Conservation (phyloP, 2,888 invertebrate species). For the Eristalinus sepulchralis region DNA sequence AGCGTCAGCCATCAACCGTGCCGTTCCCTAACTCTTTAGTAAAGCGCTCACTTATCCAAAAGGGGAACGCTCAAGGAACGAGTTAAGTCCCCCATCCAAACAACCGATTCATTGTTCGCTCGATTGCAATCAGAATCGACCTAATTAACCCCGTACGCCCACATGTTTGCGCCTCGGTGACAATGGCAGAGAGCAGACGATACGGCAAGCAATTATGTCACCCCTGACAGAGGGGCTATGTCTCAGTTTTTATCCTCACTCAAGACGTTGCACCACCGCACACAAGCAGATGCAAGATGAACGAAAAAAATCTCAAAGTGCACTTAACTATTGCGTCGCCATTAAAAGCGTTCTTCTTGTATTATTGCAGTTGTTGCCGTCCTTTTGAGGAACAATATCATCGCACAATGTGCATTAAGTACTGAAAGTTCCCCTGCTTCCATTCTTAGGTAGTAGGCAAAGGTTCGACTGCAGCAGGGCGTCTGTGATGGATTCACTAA, state of each 20-base stretch:
- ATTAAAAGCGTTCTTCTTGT: conserved; percentile 50
- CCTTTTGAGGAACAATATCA: conserved; percentile 65
- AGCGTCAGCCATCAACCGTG: no score
- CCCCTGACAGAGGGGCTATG: background rate
- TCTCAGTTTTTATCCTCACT: conserved; percentile 52
- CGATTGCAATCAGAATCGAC: background rate
- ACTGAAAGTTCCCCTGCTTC: conserved; percentile 39
- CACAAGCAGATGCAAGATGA: background rate
- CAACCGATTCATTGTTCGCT: background rate
- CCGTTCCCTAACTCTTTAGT: no score
- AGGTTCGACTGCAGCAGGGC: conserved; percentile 1
- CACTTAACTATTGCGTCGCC: conserved; percentile 54
- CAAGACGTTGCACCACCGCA: conserved; percentile 11
- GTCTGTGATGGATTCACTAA: conserved; percentile 62
- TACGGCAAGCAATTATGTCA: conserved; percentile 16
- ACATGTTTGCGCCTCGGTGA: background rate
- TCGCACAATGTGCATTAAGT: conserved; percentile 53
- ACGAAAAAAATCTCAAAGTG: conserved; percentile 29
- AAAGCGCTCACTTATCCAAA: background rate
- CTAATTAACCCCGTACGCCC: background rate
- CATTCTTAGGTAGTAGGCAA: background rate
- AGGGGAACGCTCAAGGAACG: background rate
- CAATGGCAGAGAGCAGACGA: background rate
- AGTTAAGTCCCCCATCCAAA: background rate
- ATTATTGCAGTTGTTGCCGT: conserved; percentile 10